These are phyloP conservation scores for Manacus vitellinus DNA, from an alignment of 2,113 vertebrate genomes.

Conservation along the genomic window DNA sequence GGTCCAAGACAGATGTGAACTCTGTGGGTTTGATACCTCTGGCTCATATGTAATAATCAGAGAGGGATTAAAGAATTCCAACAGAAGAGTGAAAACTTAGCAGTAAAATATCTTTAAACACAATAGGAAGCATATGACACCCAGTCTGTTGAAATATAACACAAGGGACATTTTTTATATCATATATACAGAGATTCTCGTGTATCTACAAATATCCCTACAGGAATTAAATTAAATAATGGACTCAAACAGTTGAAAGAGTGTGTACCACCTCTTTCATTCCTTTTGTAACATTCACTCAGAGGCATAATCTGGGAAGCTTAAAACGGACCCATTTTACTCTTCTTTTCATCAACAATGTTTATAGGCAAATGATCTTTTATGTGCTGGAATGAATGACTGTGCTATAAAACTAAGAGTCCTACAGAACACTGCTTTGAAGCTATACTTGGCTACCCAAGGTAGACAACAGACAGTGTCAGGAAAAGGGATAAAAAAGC, in stretches of 20 bases:
- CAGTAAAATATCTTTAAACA: not conserved
- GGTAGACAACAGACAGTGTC: conserved; percentile 62
- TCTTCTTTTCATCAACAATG: conserved; percentile 32
- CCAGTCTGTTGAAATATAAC: not conserved
- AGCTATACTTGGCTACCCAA: conserved; percentile 55
- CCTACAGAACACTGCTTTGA: conserved; percentile 62
- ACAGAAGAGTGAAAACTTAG: not conserved
- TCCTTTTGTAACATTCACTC: not conserved
- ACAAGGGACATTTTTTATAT: not conserved
- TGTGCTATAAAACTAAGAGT: conserved; percentile 61
- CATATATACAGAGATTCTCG: not conserved
- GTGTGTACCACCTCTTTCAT: not conserved
- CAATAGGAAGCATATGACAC: not conserved
- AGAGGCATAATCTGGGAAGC: not conserved
- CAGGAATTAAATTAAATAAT: not conserved
- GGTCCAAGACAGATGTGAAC: not conserved
- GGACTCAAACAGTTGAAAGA: not conserved
- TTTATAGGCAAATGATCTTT: conserved; percentile 66
- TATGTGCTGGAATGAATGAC: conserved; percentile 54
- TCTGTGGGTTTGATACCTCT: not conserved
- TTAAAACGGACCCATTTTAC: conserved; percentile 30
- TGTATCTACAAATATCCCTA: not conserved
- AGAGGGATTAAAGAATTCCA: not conserved
- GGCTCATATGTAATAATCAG: not conserved
- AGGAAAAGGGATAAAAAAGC: conserved; percentile 45